Conservation (phyloP, 1,140 invertebrate species). For the Meteorus sp. region DNA sequence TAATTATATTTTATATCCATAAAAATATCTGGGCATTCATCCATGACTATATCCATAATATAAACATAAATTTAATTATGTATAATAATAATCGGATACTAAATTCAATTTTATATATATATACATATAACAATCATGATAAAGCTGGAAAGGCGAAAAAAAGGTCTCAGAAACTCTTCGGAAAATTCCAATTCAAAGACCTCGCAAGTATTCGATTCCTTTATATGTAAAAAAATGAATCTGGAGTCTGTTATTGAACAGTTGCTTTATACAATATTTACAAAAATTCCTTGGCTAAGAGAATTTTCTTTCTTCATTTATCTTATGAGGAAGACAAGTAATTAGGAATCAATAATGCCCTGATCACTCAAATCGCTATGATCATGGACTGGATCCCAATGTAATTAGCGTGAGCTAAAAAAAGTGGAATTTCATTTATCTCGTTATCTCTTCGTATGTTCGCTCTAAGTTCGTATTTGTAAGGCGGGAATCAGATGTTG, state of each 20-base stretch:
- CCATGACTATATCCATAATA: constrained; percentile 47
- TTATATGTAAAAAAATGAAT: constrained; percentile 36
- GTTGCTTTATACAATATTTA: constrained; percentile 55
- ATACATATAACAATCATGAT: constrained; percentile 1
- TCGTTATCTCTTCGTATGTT: constrained; percentile 1
- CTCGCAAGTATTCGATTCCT: constrained; percentile 32
- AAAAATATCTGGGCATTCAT: constrained; percentile 51
- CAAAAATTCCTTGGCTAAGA: constrained; percentile 26
- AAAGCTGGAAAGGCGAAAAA: background rate
- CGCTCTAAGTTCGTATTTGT: constrained; percentile 38
- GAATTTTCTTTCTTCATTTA: background rate
- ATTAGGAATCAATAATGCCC: constrained; percentile 1
- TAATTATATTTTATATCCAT: constrained; percentile 46
- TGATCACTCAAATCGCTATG: constrained; percentile 1
- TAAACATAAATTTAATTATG: constrained; percentile 40
- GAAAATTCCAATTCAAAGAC: constrained; percentile 4
- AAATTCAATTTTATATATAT: background rate
- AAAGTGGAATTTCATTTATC: background rate
- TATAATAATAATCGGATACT: constrained; percentile 38
- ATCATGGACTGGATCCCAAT: background rate
- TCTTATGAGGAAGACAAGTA: constrained; percentile 10
- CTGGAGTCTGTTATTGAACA: constrained; percentile 49
- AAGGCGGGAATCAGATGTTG: constrained; percentile 52
- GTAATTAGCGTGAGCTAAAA: no score
- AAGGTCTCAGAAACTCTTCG: constrained; percentile 20